Evolutionary conservation across 2,888 invertebrate genomes (phyloP).

Genomic region (Galeruca laticollis): DNA sequence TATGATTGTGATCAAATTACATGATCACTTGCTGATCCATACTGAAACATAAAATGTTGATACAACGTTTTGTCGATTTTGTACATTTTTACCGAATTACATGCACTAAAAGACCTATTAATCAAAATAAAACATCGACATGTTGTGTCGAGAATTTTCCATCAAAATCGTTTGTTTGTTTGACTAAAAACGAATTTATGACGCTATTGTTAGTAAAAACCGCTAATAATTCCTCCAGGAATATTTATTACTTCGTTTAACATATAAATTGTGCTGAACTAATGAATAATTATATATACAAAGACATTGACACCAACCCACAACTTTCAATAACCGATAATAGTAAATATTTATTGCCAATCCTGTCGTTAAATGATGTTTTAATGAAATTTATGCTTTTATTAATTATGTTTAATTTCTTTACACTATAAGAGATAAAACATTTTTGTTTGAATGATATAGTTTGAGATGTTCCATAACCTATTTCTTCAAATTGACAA

Average conservation of each 20-base stretch:
- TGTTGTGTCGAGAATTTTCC: background rate
- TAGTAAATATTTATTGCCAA: background rate
- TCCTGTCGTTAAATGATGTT: background rate
- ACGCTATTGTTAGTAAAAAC: background rate
- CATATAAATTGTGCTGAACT: background rate
- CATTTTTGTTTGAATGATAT: no score
- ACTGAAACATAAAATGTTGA: no score
- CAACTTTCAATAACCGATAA: conserved; percentile 3
- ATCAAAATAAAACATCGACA: background rate
- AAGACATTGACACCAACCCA: conserved; percentile 7
- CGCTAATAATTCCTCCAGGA: background rate
- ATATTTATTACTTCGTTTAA: conserved; percentile 3
- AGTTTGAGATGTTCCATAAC: no score
- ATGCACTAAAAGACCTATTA: background rate
- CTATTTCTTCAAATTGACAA: no score
- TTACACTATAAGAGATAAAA: no score
- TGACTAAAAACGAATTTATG: background rate
- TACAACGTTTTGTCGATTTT: background rate
- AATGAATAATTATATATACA: background rate
- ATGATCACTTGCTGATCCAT: no score
- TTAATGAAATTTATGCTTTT: no score
- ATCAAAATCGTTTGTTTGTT: background rate
- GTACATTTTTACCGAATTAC: background rate
- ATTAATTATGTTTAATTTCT: no score
- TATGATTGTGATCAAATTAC: no score